Evolutionary conservation across 2,797 vertebrate genomes (phyloP), one percentile per base, ranked within the genome.

Genomic region (Sebastes nivosus): DNA sequence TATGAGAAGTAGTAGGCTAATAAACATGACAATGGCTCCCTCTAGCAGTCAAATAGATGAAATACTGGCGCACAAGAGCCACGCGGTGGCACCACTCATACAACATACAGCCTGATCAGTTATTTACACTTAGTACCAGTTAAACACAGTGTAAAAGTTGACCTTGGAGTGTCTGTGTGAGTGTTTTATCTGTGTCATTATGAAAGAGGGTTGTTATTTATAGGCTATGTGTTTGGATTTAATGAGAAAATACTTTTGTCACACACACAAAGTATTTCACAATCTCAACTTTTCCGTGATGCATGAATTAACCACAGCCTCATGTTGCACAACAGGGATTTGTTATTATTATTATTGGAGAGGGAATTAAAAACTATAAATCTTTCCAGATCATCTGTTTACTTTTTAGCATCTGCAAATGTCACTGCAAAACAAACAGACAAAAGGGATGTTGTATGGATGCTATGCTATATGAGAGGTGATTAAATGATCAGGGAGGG

Each of bases 311-410:
- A 72, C 22, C 63, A 78, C 73, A 82, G 42, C 63, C 22, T 63
- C 25, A 68, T 46, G 34, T 84, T 89, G 74, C 86, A 66, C 65
- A 87, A 92, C 25, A 7, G 14, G 11, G 4, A 50, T 77, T 73
- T 67, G 0, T 18, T 25, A 16, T 38, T 11, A 22, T 29, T 59
- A 16, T 29, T 66, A 71, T 78, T 75, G 52, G 10, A 79, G 13
- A 2, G 1, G n/a, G 8, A 75, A 74, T 72, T 16, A 67, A 70
- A 64, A 75, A n/a, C 32, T 7, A 59, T 85, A 82, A 84, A 87
- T 83, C 50, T 5, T 30, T 36, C 22, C 25, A n/a, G 46, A 34
- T 50, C 6, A 13, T 29, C 61, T 10, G 57, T 50, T 75, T 12
- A 46, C 38, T 55, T 52, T 30, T 32, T 60, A 14, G 4, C 32